Evolutionary conservation across 2,888 invertebrate species (phyloP).

Genomic region (Pycnomerus fuliginosus): DNA sequence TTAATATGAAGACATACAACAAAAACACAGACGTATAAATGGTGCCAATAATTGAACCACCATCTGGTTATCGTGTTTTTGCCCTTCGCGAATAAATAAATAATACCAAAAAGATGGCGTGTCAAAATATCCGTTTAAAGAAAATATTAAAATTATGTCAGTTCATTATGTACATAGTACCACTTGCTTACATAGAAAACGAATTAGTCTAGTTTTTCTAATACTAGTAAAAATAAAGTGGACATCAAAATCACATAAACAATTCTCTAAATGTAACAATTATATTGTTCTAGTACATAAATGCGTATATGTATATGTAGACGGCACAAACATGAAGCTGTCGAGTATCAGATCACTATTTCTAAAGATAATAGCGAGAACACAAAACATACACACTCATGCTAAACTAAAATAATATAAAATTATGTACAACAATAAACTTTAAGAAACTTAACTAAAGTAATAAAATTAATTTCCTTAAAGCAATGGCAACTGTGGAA

Average conservation of each 20-base stretch:
- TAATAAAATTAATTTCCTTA: conserved; percentile 21
- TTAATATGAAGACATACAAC: too few relatives aligned
- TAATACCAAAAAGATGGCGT: too few relatives aligned
- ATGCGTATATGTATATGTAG: conserved; percentile 41
- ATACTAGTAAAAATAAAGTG: conserved; percentile 29
- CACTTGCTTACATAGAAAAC: conserved; percentile 25
- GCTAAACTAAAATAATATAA: conserved; percentile 18
- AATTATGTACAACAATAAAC: conserved; percentile 40
- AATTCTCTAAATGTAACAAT: conserved; percentile 51
- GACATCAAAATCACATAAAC: conserved; percentile 50
- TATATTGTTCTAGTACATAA: conserved; percentile 46
- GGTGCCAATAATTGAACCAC: too few relatives aligned
- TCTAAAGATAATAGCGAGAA: conserved; percentile 28
- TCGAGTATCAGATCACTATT: conserved; percentile 37
- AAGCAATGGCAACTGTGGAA: conserved; percentile 39
- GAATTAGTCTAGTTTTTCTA: conserved; percentile 25
- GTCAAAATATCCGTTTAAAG: too few relatives aligned
- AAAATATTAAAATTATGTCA: too few relatives aligned
- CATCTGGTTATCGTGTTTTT: too few relatives aligned
- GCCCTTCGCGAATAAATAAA: too few relatives aligned
- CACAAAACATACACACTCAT: conserved; percentile 23
- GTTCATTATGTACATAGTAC: conserved; percentile 33
- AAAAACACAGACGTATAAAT: too few relatives aligned
- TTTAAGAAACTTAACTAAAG: conserved; percentile 37
- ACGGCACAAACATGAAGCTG: conserved; percentile 50